Evolutionary conservation across 1,140 invertebrate species (phyloP).

Genomic region (Solenopsis fugax): DNA sequence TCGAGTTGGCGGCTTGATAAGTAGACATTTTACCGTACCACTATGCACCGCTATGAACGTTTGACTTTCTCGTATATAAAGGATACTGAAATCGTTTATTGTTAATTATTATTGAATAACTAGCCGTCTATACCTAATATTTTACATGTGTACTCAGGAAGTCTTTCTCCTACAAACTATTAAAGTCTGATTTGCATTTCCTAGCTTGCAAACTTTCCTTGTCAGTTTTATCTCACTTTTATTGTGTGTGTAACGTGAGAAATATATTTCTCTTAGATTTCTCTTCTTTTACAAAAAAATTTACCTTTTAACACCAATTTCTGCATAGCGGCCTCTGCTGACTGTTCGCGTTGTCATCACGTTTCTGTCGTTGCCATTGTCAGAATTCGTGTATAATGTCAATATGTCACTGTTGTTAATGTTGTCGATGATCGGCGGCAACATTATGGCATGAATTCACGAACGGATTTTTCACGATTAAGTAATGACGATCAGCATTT

Average conservation of each 20-base stretch:
- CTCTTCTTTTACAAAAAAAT: slow-evolving; percentile 39
- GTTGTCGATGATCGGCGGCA: slow-evolving; percentile 83
- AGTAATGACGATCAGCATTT: slow-evolving; percentile 63
- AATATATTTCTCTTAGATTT: background rate
- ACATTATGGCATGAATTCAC: slow-evolving; percentile 67
- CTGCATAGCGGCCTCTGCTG: slow-evolving; percentile 82
- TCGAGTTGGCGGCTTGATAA: too few species aligned
- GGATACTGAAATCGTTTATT: too few species aligned
- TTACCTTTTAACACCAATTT: slow-evolving; percentile 85
- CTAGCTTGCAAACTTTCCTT: too few species aligned
- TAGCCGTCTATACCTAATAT: too few species aligned
- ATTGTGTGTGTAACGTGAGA: background rate
- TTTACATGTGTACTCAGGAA: too few species aligned
- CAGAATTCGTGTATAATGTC: slow-evolving; percentile 82
- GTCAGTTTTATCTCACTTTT: too few species aligned
- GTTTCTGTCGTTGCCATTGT: slow-evolving; percentile 70
- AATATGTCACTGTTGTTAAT: slow-evolving; percentile 84
- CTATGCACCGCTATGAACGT: too few species aligned
- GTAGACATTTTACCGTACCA: too few species aligned
- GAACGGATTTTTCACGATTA: slow-evolving; percentile 65
- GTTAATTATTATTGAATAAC: too few species aligned
- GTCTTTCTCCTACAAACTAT: too few species aligned
- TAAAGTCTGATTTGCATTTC: too few species aligned
- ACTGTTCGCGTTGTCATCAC: slow-evolving; percentile 69
- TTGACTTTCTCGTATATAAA: too few species aligned